These are phyloP conservation scores for Phodopus roborovskii DNA, from an alignment of 2,113 vertebrate genomes.

Conservation along the genomic window DNA sequence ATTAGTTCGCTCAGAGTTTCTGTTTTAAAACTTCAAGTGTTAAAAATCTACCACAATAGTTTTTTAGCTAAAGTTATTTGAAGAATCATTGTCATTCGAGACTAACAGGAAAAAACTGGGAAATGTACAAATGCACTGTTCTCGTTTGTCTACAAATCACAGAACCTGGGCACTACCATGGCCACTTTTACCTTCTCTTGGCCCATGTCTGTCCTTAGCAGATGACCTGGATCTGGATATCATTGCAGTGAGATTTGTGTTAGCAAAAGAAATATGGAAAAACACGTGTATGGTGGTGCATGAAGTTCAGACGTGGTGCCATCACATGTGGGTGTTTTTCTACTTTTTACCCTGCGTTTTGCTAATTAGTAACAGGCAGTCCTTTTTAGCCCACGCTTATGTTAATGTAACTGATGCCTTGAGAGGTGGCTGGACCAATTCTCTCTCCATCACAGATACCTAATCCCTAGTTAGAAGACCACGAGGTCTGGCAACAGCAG, in stretches of 20 bases:
- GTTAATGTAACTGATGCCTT: constrained; percentile 57
- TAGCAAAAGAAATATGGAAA: constrained; percentile 66
- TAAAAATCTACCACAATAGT: constrained; percentile 69
- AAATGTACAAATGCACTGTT: constrained; percentile 56
- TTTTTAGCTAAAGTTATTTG: constrained; percentile 79
- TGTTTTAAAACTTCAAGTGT: constrained; percentile 66
- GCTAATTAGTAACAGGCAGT: constrained; percentile 54
- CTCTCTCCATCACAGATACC: constrained; percentile 67
- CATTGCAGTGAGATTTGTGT: constrained; percentile 65
- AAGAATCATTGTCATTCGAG: constrained; percentile 82
- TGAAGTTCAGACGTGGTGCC: constrained; percentile 53
- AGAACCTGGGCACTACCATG: constrained; percentile 86
- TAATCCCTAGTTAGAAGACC: not conserved
- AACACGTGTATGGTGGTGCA: constrained; percentile 47
- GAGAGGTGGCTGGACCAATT: constrained; percentile 82
- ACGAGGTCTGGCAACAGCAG: constrained; percentile 59
- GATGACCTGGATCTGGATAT: constrained; percentile 69
- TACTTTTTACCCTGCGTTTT: constrained; percentile 61
- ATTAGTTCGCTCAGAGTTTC: constrained; percentile 66
- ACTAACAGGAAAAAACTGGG: constrained; percentile 64
- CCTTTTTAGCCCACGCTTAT: not conserved
- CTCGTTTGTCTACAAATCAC: constrained; percentile 80
- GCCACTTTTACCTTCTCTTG: constrained; percentile 71
- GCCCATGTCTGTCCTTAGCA: constrained; percentile 66
- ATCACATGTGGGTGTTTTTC: constrained; percentile 28